Evolutionary conservation across 2,797 vertebrate species (phyloP), one percentile per base, ranked within the genome.

Genomic region (Poeciliopsis paucimaculata): DNA sequence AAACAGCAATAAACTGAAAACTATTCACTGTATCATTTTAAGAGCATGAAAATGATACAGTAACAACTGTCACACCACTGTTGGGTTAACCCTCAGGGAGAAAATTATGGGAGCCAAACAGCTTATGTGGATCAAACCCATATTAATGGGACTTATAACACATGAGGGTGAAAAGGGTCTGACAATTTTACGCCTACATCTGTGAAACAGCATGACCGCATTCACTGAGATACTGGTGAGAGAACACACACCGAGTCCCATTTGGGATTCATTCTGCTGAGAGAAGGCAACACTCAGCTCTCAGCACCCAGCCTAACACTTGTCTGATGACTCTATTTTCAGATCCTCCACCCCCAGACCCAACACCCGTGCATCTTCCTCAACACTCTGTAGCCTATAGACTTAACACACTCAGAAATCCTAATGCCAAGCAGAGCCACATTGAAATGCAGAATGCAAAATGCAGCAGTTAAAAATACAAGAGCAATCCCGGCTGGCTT

Each of bases 131-230:
- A 93, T 94, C 88, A 92, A 87, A 77, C 84, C 62, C 79, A 87
- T 94, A 93, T 94, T 93, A 93, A 93, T 89, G 89, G 89, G 87
- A 87, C 88, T 91, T 90, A 94, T 92, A 90, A 93, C 92, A 94
- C 92, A 90, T 82, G 78, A 83, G 88, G 91, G 91, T 92, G 92
- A 86, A 93, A 94, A 91, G 82, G 85, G 85, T 86, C 83, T 82
- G 81, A 88, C 82, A 87, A 93, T 93, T 93, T 92, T 88, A 92
- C 79, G 64, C 84, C 81, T 79, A 90, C 85, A 90, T 91, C 91
- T 85, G 82, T 82, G 90, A 87, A 89, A 81, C 72, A 80, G 89
- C 79, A 23, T 80, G 79, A 83, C 80, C 80, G 53, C 81, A 73
- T 76, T 78, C 45, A 81, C 76, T 83, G 82, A 88, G 84, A 84